Evolutionary conservation across 1,140 invertebrate genomes (phyloP).

Genomic region (Drosophila tani): DNA sequence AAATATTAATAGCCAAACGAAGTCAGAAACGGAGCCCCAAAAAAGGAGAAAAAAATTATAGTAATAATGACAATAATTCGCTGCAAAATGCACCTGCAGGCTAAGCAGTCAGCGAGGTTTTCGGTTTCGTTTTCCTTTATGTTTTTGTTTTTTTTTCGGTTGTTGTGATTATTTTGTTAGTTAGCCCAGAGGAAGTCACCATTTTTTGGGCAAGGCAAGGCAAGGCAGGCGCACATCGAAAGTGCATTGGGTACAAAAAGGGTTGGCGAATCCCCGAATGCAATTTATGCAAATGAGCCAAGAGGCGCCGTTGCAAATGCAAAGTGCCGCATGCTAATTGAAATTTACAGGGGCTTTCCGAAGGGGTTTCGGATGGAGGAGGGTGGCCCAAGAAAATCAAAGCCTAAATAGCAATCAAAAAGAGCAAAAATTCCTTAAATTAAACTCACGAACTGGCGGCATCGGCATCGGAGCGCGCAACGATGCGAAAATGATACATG

Average conservation of each 20-base stretch:
- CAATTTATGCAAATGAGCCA: slow-evolving; percentile 80
- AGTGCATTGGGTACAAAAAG: slow-evolving; percentile 49
- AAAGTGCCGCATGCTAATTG: slow-evolving; percentile 83
- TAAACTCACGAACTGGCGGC: slow-evolving; percentile 77
- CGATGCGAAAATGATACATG: slow-evolving; percentile 83
- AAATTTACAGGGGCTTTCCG: slow-evolving; percentile 56
- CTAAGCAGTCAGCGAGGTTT: slow-evolving; percentile 56
- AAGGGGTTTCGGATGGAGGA: background rate
- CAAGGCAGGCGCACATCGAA: slow-evolving; percentile 26
- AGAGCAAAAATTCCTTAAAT: slow-evolving; percentile 82
- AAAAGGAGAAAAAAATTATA: slow-evolving; percentile 55
- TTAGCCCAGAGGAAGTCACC: slow-evolving; percentile 61
- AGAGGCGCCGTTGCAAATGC: slow-evolving; percentile 80
- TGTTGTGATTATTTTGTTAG: slow-evolving; percentile 39
- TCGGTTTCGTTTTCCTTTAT: slow-evolving; percentile 41
- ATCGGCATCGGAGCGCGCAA: slow-evolving; percentile 52
- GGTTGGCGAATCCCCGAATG: slow-evolving; percentile 71
- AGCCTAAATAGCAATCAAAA: slow-evolving; percentile 82
- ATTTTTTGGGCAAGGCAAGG: slow-evolving; percentile 66
- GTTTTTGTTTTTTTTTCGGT: slow-evolving; percentile 37
- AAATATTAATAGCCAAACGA: slow-evolving; percentile 56
- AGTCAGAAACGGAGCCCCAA: slow-evolving; percentile 31
- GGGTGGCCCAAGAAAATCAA: slow-evolving; percentile 48
- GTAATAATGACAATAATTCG: slow-evolving; percentile 83
- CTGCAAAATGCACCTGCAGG: slow-evolving; percentile 78